Conservation (phyloP, 2,113 vertebrate genomes). For the Panurus biarmicus region DNA sequence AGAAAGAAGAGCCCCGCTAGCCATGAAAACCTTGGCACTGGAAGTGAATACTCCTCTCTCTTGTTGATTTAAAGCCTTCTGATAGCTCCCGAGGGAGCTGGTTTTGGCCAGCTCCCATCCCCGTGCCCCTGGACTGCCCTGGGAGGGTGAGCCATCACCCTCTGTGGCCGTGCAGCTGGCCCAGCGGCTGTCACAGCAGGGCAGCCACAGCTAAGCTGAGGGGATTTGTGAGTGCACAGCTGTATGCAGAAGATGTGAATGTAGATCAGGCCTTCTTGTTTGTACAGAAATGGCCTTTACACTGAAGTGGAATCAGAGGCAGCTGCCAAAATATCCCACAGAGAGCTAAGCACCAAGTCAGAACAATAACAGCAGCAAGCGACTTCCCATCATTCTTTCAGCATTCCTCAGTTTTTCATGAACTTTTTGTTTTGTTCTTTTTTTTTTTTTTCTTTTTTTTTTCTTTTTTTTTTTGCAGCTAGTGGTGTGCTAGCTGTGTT, state of each 20-base stretch:
- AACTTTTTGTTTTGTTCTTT: neutral
- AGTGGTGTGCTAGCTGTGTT: slow-evolving; percentile 85
- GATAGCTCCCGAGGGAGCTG: neutral
- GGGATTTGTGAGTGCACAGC: neutral
- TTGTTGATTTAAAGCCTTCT: slow-evolving; percentile 1
- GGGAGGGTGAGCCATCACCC: neutral
- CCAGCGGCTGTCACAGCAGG: neutral
- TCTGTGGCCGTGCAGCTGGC: neutral
- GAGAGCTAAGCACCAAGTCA: slow-evolving; percentile 4
- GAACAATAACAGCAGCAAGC: slow-evolving; percentile 17
- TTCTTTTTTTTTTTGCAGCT: slow-evolving; percentile 61
- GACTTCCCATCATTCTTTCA: neutral
- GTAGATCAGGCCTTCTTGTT: neutral
- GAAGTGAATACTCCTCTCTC: neutral
- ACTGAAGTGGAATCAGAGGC: neutral
- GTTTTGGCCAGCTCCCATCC: neutral
- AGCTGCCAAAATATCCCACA: slow-evolving; percentile 21
- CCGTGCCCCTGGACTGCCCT: neutral
- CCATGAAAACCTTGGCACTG: neutral
- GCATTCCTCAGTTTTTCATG: neutral
- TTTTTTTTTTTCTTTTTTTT: neutral
- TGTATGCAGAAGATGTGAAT: neutral
- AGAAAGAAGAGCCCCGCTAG: neutral
- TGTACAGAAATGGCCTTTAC: neutral
- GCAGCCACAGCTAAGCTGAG: neutral